Conservation (phyloP, 92 coral and sea anemone species). For the Porites rus region DNA sequence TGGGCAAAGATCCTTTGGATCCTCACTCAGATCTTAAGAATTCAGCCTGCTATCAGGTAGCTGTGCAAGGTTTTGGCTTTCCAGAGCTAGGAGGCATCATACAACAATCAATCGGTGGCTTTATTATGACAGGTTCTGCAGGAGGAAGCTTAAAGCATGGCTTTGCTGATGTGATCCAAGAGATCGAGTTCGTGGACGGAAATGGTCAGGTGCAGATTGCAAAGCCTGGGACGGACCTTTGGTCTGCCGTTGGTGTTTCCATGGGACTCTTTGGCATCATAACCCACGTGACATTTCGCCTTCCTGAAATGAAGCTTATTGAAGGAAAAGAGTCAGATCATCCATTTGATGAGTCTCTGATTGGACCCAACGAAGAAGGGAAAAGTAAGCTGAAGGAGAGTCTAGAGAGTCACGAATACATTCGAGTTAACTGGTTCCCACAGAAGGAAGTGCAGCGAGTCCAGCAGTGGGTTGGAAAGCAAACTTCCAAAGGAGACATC, state of each 20-base stretch:
- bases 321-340: slow-evolving; percentile 53
- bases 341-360: slow-evolving; percentile 55
- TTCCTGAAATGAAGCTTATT: slow-evolving; percentile 42
- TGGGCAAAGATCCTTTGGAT: slow-evolving; percentile 63
- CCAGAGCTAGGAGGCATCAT: slow-evolving; percentile 75
- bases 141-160: slow-evolving; percentile 76
- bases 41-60: slow-evolving; percentile 59
- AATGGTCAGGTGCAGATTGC: slow-evolving; percentile 49
- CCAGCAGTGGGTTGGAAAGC: slow-evolving; percentile 67
- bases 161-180: slow-evolving; percentile 68
- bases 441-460: slow-evolving; percentile 66
- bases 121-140: slow-evolving; percentile 77
- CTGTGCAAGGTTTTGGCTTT: slow-evolving; percentile 57
- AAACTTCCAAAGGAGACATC: slow-evolving; percentile 9
- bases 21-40: slow-evolving; percentile 31
- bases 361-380: slow-evolving; percentile 57
- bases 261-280: slow-evolving; percentile 80
- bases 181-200: slow-evolving; percentile 76
- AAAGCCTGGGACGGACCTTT: slow-evolving; percentile 43
- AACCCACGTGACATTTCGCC: slow-evolving; percentile 72
- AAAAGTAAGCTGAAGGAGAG: slow-evolving; percentile 53
- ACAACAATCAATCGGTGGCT: slow-evolving; percentile 74
- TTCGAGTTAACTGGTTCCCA: slow-evolving; percentile 76
- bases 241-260: slow-evolving; percentile 81
- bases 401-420: slow-evolving; percentile 61